Conservation (phyloP, 2,888 invertebrate species). For the Pharmacophagus antenor region DNA sequence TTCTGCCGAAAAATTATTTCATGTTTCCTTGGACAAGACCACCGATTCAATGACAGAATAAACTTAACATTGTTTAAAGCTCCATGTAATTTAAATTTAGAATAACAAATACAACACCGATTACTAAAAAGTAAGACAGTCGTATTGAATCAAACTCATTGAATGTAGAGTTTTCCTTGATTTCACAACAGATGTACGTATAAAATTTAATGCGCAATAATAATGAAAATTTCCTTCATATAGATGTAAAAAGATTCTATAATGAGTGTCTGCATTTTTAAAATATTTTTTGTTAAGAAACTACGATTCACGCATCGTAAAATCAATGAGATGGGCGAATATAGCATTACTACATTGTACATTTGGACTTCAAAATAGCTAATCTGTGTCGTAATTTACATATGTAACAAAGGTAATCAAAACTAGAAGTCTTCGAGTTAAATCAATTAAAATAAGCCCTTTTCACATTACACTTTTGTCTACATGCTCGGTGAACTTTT, state of each 20-base stretch:
- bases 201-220: not conserved
- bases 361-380: too few relatives aligned
- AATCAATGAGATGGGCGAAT: not conserved
- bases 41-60: too few relatives aligned
- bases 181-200: not conserved
- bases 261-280: constrained; percentile 1
- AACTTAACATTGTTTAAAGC: too few relatives aligned
- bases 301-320: constrained; percentile 1
- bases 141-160: not conserved
- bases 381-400: too few relatives aligned
- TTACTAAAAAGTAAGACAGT: not conserved
- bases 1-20: too few relatives aligned
- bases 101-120: too few relatives aligned
- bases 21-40: too few relatives aligned
- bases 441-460: not conserved
- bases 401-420: too few relatives aligned
- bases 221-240: constrained; percentile 2
- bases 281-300: constrained; percentile 4
- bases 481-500: not conserved
- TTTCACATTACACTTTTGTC: not conserved
- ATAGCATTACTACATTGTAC: constrained; percentile 1
- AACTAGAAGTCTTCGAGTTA: not conserved
- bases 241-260: constrained; percentile 3
- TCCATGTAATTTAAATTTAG: too few relatives aligned
- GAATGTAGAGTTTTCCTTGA: not conserved